Evolutionary conservation across 2,888 invertebrate species (phyloP), one percentile per base, ranked within the genome.

Genomic region (Chymomyza caudatula): DNA sequence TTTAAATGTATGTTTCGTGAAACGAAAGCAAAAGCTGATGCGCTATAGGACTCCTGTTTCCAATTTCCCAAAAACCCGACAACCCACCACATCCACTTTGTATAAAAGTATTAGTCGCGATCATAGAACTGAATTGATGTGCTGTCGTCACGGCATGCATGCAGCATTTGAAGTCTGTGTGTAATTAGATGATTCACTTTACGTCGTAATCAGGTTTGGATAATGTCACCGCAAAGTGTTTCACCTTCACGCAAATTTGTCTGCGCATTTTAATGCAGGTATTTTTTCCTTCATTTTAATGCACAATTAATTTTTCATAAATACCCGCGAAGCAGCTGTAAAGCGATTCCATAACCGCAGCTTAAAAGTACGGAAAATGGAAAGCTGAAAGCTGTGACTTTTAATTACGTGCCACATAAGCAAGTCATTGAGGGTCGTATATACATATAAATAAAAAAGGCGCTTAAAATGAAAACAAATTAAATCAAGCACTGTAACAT

Each of bases 261-360:
- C 11, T 11, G 1, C 29, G 11, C 29, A 6, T 25, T 25, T 6
- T 37, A 37, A 37, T 37, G 29, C 29, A 37, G 8, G 29, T 37
- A 11, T 37, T 37, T 11, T 47, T 47, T 47, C 1, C 15, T 4
- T 4, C 44, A 44, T 47, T 15, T 59, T 47, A 62, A 62, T 59
- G 22, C 42, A 47, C 65, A 43, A 55, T 66, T 64, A 64, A 65
- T 65, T 58, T n/a, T 47, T 17, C 58, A 66, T 37, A 37, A 37
- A 37, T 11, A 37, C 11, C 29, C 29, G 5, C 29, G 11, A 37
- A 37, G 29, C 25, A n/a, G 25, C 11, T 37, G 11, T 37, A 37
- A 37, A 37, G 29, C 29, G 29, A 37, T 37, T 37, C 11, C 11
- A 2, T 37, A 37, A 37, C 29, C 29, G 29, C 29, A 37, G 29